These are phyloP conservation scores for Leptopilina myrica DNA, from an alignment of 2,888 invertebrate species.

Conservation along the genomic window DNA sequence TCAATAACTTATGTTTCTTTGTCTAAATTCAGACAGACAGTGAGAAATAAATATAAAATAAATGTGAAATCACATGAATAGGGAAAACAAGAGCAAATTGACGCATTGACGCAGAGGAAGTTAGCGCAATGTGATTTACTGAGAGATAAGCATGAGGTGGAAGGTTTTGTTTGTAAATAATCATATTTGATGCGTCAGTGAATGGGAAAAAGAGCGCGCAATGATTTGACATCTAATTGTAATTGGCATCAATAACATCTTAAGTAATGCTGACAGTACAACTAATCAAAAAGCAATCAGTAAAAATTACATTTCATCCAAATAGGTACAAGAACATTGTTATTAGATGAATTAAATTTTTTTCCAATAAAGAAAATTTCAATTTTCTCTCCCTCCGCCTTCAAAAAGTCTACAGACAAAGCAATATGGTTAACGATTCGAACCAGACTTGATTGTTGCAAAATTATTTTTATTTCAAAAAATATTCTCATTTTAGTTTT, in stretches of 20 bases:
- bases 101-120: conserved; percentile 54
- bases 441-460: too few species aligned
- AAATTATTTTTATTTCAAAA: too few species aligned
- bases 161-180: conserved; percentile 39
- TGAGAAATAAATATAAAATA: conserved; percentile 11
- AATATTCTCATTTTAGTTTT: not conserved
- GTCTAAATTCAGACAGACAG: not conserved
- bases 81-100: conserved; percentile 46
- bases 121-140: conserved; percentile 31
- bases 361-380: too few species aligned
- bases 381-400: too few species aligned
- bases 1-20: not conserved
- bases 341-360: not conserved
- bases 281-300: conserved; percentile 20
- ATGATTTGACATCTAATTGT: not conserved
- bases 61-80: conserved; percentile 11
- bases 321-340: not conserved
- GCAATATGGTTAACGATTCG: too few species aligned
- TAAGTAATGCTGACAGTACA: not conserved
- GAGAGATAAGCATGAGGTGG: conserved; percentile 38
- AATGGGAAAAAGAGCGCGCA: conserved; percentile 33
- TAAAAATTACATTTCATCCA: not conserved
- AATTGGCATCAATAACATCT: not conserved
- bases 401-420: too few species aligned
- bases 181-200: conserved; percentile 28